A percentile compares a stretch with the other conserved stretches of the same genome.
These are phyloP conservation scores for Myodes glareolus DNA, from an alignment of 2,113 vertebrate species.

Conservation along the genomic window DNA sequence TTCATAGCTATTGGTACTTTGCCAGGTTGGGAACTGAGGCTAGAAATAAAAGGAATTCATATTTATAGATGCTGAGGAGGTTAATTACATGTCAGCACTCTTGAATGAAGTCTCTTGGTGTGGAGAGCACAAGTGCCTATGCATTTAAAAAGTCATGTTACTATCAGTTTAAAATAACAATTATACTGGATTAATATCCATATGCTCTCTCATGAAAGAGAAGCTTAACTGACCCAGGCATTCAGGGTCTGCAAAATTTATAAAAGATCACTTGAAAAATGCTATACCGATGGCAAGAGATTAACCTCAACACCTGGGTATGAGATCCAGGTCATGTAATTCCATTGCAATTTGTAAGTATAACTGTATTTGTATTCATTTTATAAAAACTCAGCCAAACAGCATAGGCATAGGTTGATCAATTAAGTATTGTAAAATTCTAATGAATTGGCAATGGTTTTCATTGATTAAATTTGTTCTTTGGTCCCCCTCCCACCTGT, in stretches of 20 bases:
- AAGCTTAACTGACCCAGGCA: background rate
- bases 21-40: background rate
- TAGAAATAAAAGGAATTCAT: slow-evolving; percentile 5
- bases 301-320: background rate
- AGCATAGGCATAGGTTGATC: background rate
- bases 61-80: background rate
- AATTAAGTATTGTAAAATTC: slow-evolving; percentile 9
- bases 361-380: background rate
- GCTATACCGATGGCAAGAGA: background rate
- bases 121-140: background rate
- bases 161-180: background rate
- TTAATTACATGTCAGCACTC: background rate
- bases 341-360: background rate
- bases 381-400: background rate
- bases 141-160: slow-evolving; percentile 30
- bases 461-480: background rate
- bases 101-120: background rate
- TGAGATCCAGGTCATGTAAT: background rate
- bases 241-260: background rate
- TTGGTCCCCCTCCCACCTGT: background rate
- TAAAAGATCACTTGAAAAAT: background rate
- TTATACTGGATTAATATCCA: background rate
- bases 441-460: slow-evolving; percentile 4
- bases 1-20: background rate
- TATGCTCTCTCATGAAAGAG: background rate